Evolutionary conservation across 1,140 invertebrate genomes (phyloP), one percentile per base, ranked within the genome.

Genomic region (Drosophila biarmipes): DNA sequence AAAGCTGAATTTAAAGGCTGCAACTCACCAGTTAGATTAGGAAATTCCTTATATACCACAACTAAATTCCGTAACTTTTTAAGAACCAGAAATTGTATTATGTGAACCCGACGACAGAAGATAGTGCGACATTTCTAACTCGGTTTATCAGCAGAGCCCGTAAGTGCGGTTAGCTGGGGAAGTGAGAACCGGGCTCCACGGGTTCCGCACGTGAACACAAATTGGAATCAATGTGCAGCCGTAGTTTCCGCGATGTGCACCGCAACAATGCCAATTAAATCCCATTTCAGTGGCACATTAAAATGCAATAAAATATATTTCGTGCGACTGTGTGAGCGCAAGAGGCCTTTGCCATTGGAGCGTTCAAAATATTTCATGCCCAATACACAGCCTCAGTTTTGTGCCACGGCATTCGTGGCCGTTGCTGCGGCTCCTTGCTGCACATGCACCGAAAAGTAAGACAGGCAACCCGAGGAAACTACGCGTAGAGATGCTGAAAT

Each of bases 201-300:
- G 40, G 40, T 19, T 43, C 10, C 45, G 43, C 15, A 31, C 4
- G 24, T 43, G 15, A 57, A 63, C 61, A 35, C 38, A 55, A 67
- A 67, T 56, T 71, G 67, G 15, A 69, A 68, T 15, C 79, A 85
- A 68, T 80, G 80, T 86, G 73, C 73, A 56, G 19, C 21, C 29
- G 57, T 63, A 48, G 63, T 64, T 52, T 61, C 45, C 34, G 52
- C 52, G 43, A 48, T 56, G 38, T 45, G 48, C 54, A 62, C 57
- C 52, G 38, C 82, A 75, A 87, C 84, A 79, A 89, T 87, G 82
- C 75, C 84, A 87, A 82, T 87, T 82, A 87, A 87, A 89, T 87
- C 56, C 67, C 66, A 79, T 87, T 87, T 87, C 78, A 87, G 78
- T 73, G 78, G 71, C 84, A 78, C 80, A 87, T 82, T 86, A 82